Base-by-base conservation (phyloP, 2,888 invertebrate genomes). In the Acrocera orbiculus region DNA sequence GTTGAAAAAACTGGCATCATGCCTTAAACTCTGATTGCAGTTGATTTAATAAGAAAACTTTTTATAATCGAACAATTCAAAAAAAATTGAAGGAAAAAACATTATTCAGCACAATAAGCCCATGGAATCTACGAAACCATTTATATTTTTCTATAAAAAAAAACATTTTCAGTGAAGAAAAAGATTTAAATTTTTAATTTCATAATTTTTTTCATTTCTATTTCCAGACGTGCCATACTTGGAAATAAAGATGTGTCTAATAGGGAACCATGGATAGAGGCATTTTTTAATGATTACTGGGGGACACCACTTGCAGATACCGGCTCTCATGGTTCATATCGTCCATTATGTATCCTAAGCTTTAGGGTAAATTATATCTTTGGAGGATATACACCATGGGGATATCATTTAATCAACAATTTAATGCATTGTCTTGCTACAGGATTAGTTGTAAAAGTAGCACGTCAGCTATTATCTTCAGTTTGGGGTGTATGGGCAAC, bases 251-350 rank as follows among this genome's bases (percentile, higher is more conserved):
- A 96, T 63, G 73, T 96, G 49, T 71, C 80, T 49, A 77, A 85
- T 40, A 76, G 74, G 47, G 80, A 83, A 40, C 77, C 89, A 38
- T 73, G 89, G 70, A 69, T 69, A 47, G 73, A 76, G 46, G 69
- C 92, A 47, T 75, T 92, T 54, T 72, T 73, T 58, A 80, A 95
- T 65, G 95, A 96, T 66, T 96, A 93, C 65, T 96, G 96, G 96
- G 96, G 95, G 31, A 95, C 93, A 26, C 86, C 92, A 38, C 67
- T 96, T 48, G 73, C 73, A 46, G 87, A 90, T 64, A 73, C 77
- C 42, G 93, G 93, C 32, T 92, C 92, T 10, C 95, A 96, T 65
- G 95, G 95, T 51, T 93, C 93, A 35, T 96, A 92, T 65, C 70
- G 96, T 22, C 95, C 95, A 32, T 67, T 96, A 47, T 83, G 83